Conservation (phyloP, 2,888 invertebrate species). For the Cylloceria caligata region DNA sequence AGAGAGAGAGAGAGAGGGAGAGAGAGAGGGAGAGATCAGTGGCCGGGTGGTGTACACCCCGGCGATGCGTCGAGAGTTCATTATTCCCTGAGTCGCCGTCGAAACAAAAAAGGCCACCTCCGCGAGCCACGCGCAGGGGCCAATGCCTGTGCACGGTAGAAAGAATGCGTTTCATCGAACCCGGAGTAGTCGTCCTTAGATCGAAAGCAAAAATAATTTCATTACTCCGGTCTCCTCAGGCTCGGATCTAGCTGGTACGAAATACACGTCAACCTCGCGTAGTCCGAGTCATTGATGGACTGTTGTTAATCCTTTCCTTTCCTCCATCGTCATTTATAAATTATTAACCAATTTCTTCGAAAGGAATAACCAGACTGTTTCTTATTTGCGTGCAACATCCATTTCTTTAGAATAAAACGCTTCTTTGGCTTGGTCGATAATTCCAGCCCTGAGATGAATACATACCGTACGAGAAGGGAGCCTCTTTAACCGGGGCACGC, state of each 20-base stretch:
- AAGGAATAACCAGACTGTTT: not conserved
- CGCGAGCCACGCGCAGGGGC: conserved; percentile 46
- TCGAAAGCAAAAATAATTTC: conserved; percentile 86
- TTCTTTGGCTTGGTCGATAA: conserved; percentile 9
- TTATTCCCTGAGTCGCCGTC: conserved; percentile 77
- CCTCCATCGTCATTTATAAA: not conserved
- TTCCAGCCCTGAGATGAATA: conserved; percentile 70
- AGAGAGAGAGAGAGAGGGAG: conserved; percentile 36
- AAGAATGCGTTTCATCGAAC: conserved; percentile 83
- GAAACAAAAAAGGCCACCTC: conserved; percentile 72
- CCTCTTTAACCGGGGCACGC: conserved; percentile 56
- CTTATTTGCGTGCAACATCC: not conserved
- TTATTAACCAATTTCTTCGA: not conserved
- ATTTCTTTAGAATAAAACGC: not conserved
- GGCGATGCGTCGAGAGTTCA: conserved; percentile 75
- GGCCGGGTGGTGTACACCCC: conserved; percentile 32
- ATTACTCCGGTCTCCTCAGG: conserved; percentile 82
- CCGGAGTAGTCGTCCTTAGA: conserved; percentile 86
- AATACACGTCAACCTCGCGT: not conserved
- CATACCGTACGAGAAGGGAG: conserved; percentile 36
- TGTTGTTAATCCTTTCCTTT: not conserved
- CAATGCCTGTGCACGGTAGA: conserved; percentile 65
- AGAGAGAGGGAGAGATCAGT: conserved; percentile 24
- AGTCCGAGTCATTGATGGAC: not conserved
- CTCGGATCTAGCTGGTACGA: conserved; percentile 71